These are phyloP conservation scores for Stenodera caucasica DNA, from an alignment of 2,888 invertebrate genomes.

Conservation along the genomic window DNA sequence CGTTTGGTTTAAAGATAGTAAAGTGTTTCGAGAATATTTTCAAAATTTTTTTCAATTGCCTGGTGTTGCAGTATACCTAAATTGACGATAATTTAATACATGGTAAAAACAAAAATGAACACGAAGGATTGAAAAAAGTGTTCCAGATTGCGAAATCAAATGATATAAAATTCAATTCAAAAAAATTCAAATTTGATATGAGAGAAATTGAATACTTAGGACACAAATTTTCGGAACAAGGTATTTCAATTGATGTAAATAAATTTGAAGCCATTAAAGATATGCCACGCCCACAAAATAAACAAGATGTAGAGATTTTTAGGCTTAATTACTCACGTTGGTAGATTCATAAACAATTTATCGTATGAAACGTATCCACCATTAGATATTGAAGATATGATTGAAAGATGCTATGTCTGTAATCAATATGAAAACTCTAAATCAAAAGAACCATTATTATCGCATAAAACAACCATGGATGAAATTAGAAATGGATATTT, in stretches of 20 bases:
- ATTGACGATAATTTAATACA: no score
- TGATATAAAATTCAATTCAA: conserved; percentile 32
- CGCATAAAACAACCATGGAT: no score
- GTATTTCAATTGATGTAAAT: conserved; percentile 30
- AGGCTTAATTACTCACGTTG: conserved; percentile 40
- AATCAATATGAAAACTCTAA: no score
- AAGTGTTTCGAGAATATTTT: no score
- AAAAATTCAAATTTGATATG: conserved; percentile 33
- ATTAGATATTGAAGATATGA: no score
- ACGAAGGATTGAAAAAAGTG: no score
- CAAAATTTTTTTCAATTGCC: no score
- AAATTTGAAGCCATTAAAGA: conserved; percentile 33
- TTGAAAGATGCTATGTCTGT: no score
- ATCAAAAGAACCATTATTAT: no score
- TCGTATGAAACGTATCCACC: conserved; percentile 23
- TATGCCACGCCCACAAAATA: conserved; percentile 34
- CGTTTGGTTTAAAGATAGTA: no score
- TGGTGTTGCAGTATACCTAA: no score
- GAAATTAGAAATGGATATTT: conserved; percentile 19
- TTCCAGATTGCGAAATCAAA: conserved; percentile 23
- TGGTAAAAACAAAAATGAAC: no score
- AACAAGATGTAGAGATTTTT: conserved; percentile 39
- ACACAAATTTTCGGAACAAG: conserved; percentile 30
- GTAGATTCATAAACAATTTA: conserved; percentile 28
- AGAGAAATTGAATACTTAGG: conserved; percentile 34